Base-by-base conservation (phyloP, 2,797 vertebrate species). In the Muscicapa striata region DNA sequence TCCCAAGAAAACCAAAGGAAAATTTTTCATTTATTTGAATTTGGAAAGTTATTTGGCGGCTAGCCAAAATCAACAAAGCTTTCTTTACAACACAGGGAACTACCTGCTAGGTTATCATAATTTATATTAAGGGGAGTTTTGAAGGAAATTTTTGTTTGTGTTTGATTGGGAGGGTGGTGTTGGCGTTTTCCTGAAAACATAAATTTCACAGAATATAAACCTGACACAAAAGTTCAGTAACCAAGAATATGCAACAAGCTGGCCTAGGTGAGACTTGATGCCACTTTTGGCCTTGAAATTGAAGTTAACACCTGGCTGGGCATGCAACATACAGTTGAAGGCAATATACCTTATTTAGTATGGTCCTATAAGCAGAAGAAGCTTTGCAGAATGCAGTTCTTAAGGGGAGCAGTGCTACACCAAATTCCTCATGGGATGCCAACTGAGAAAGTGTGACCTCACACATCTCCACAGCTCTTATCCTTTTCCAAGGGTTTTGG, bases 11-110 rank as follows among this genome's bases (percentile, higher is more conserved):
- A 57, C 16, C 82, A 86, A 51, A 59, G 34, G 45, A 82, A 74
- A 36, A n/a, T 20, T 59, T 90, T 74, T 46, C 27, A 54, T 80
- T 79, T 87, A 63, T 92, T 95, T 93, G 52, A 54, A 62, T 64
- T 67, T 74, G 77, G 61, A 64, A 87, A 68, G 75, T 82, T 87
- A 84, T 76, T 90, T 95, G 86, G 72, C 81, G 49, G 55, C 45
- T 67, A 82, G 52, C 74, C 85, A 92, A 63, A 92, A 94, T 59
- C 70, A 95, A 89, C 74, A 91, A 8, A 63, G 36, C 26, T 79
- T 49, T 88, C 59, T 93, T 76, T 81, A 55, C 3, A 10, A 57
- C n/a, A 27, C 0, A 43, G n/a, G 34, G 21, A 75, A 66, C n/a
- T 34, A 79, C 15, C 16, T 64, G 40, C 30, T 48, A 66, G 11